These are phyloP conservation scores for Phyllopteryx taeniolatus DNA, from an alignment of 2,113 vertebrate species.

Conservation along the genomic window DNA sequence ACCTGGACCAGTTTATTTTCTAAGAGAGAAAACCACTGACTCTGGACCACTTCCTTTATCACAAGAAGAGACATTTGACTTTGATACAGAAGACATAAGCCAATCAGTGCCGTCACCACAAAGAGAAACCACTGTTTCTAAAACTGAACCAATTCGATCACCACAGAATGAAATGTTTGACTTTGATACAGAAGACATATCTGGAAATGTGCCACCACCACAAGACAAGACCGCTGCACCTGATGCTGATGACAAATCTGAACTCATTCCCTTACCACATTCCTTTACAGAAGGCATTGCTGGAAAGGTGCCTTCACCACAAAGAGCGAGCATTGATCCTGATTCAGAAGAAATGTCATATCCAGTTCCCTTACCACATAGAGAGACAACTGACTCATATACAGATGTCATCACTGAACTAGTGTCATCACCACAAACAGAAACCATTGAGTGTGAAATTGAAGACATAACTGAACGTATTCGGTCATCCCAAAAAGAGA, in stretches of 20 bases:
- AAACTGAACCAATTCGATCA: not conserved
- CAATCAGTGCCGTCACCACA: no score
- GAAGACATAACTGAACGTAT: not conserved
- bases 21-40: not conserved
- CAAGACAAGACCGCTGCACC: not conserved
- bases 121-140: not conserved
- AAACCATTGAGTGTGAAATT: not conserved
- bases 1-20: not conserved
- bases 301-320: not conserved
- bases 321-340: not conserved
- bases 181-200: not conserved
- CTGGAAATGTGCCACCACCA: not conserved
- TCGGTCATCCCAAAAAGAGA: not conserved
- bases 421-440: not conserved
- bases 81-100: not conserved
- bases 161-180: not conserved
- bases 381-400: not conserved
- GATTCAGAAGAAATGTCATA: not conserved
- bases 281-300: not conserved
- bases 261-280: not conserved
- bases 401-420: not conserved
- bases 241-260: not conserved
- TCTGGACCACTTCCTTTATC: not conserved
- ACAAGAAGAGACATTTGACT: not conserved
- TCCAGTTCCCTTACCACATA: not conserved